These are phyloP conservation scores for Cinclus cinclus DNA, from an alignment of 2,113 vertebrate genomes.

Conservation along the genomic window DNA sequence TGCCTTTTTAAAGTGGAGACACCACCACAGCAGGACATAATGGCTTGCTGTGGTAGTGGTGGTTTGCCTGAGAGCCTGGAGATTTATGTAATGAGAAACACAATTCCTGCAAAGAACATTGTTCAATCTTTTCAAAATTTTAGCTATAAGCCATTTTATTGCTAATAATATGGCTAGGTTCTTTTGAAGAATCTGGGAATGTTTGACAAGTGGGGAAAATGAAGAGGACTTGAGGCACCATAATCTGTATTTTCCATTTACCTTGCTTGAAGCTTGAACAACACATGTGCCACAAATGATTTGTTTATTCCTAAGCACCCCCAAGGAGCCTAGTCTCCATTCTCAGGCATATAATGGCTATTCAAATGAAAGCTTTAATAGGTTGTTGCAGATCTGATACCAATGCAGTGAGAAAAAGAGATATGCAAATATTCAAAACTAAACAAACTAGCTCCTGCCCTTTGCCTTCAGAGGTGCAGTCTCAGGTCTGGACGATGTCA, in stretches of 20 bases:
- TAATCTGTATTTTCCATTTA: conserved; percentile 64
- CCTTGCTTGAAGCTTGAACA: conserved; percentile 50
- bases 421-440: conserved; percentile 31
- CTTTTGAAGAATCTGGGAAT: conserved; percentile 62
- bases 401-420: neutral
- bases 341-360: conserved; percentile 18
- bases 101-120: conserved; percentile 64
- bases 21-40: conserved; percentile 61
- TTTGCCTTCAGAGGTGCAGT: neutral
- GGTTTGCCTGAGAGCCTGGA: conserved; percentile 53
- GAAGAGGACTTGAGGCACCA: conserved; percentile 58
- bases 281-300: conserved; percentile 55
- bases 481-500: neutral
- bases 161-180: conserved; percentile 63
- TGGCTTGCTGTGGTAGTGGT: neutral
- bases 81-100: conserved; percentile 71
- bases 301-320: conserved; percentile 28
- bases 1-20: conserved; percentile 53
- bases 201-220: conserved; percentile 57
- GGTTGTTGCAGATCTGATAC: conserved; percentile 36
- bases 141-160: conserved; percentile 65
- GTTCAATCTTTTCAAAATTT: conserved; percentile 64
- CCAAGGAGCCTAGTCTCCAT: conserved; percentile 13
- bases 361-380: conserved; percentile 45
- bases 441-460: conserved; percentile 15